phyloP scores from a whole-genome alignment of 2,797 vertebrate genomes.

The Sebastes vulpes region DNA sequence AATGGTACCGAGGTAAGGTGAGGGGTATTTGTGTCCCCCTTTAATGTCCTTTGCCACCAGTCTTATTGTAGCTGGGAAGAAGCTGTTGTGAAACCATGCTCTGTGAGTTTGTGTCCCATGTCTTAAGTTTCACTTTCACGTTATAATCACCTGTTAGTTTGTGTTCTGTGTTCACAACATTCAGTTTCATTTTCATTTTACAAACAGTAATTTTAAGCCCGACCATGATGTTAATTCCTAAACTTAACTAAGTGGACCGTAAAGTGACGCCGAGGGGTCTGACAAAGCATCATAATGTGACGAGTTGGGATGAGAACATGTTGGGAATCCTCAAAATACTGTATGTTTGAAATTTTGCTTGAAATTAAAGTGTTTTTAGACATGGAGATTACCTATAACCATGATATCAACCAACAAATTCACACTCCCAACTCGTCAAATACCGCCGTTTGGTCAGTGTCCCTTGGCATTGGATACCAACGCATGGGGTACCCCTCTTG shows the following conservation, averaged over 20 bases:
- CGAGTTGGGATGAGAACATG: neutral
- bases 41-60: too few species aligned
- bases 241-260: neutral
- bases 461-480: neutral
- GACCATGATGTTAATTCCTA: too few species aligned
- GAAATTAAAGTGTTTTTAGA: neutral
- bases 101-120: neutral
- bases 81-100: too few species aligned
- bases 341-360: neutral
- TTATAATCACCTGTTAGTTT: neutral
- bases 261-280: neutral
- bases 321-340: neutral
- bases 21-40: too few species aligned
- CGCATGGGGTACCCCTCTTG: neutral
- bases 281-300: neutral
- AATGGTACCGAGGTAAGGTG: too few species aligned
- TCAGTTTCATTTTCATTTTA: neutral
- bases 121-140: neutral
- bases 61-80: too few species aligned
- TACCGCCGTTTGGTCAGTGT: neutral
- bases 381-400: neutral
- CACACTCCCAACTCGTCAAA: too few species aligned
- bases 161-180: neutral
- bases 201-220: too few species aligned
- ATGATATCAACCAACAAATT: neutral